phyloP scores from a whole-genome alignment of 30 jellyfish, hydroid and myxozoan genomes.

The Mastigias papua region DNA sequence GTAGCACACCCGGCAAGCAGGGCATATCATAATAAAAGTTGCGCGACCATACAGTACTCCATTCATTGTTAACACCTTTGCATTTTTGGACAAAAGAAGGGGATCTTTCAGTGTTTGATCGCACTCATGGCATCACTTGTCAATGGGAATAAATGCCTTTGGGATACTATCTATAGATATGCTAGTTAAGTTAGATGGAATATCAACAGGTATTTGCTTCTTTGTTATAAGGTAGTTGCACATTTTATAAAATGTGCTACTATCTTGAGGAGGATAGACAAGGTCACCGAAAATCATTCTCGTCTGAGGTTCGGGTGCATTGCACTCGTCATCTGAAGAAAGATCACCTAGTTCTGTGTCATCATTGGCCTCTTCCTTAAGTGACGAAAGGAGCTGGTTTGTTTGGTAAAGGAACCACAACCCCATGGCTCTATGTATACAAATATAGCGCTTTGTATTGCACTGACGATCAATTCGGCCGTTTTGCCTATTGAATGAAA shows the following conservation, averaged over 20 bases:
- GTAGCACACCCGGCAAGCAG: slow-evolving; percentile 37
- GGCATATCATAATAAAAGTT: slow-evolving; percentile 46
- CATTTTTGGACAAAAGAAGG: slow-evolving; percentile 4
- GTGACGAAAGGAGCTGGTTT: neutral
- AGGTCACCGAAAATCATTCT: neutral
- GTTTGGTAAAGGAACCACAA: slow-evolving; percentile 37
- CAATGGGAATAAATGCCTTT: neutral
- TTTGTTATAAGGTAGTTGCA: neutral
- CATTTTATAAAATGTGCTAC: neutral
- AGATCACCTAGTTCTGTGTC: neutral
- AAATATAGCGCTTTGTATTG: neutral
- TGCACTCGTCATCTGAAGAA: neutral
- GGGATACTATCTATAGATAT: neutral
- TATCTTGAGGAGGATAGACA: neutral
- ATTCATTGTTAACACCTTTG: slow-evolving; percentile 13
- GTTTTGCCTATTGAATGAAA: slow-evolving; percentile 3
- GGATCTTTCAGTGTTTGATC: neutral
- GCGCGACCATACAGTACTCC: slow-evolving; percentile 22
- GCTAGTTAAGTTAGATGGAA: neutral
- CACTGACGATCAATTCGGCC: slow-evolving; percentile 18
- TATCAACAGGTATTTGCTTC: neutral
- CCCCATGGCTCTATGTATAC: slow-evolving; percentile 39
- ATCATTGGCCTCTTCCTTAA: neutral
- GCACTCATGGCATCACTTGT: neutral
- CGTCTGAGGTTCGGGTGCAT: neutral